Evolutionary conservation across 2,888 invertebrate species (phyloP).

Genomic region (Coenonympha glycerion): DNA sequence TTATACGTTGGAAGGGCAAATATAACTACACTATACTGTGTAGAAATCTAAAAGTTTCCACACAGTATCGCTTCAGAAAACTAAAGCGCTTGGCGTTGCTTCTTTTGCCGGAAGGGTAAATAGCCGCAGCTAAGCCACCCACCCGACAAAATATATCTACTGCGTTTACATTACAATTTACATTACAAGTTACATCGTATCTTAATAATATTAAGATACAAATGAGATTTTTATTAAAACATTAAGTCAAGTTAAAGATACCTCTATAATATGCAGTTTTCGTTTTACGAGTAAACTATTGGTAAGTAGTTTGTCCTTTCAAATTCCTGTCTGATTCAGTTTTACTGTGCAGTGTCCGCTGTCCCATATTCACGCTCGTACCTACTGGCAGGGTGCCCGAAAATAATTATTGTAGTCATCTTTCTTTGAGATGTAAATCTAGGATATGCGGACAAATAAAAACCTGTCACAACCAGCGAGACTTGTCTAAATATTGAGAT

Average conservation of each 20-base stretch:
- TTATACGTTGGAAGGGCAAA: no score
- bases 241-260: no score
- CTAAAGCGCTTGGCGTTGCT: no score
- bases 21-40: no score
- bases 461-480: slow-evolving; percentile 33
- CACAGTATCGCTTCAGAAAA: no score
- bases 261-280: background rate
- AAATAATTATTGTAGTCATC: slow-evolving; percentile 64
- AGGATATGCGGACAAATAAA: slow-evolving; percentile 48
- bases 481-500: slow-evolving; percentile 16
- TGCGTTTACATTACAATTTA: no score
- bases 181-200: no score
- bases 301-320: background rate
- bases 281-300: background rate
- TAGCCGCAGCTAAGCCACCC: no score
- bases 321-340: background rate
- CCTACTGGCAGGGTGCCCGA: slow-evolving; percentile 63
- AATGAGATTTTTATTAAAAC: no score
- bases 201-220: no score
- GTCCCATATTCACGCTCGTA: slow-evolving; percentile 33
- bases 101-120: no score
- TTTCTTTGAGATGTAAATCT: slow-evolving; percentile 44
- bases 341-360: slow-evolving; percentile 16
- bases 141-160: background rate
- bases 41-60: no score